These are phyloP conservation scores for Laspeyria flexula DNA, from an alignment of 2,888 invertebrate genomes.

Conservation along the genomic window DNA sequence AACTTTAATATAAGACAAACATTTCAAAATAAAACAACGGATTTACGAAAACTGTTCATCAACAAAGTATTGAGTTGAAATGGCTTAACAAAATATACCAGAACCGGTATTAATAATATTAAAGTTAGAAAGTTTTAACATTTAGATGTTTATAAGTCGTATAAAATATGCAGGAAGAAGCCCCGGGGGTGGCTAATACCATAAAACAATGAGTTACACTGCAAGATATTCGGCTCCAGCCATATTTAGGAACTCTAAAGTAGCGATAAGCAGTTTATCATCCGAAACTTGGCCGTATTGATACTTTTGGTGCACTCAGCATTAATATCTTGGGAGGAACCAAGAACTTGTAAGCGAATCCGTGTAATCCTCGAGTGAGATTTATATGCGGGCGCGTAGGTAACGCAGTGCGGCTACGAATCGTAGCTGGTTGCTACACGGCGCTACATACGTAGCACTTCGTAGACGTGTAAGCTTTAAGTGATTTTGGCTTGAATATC, in stretches of 20 bases:
- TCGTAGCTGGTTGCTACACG: slow-evolving; percentile 53
- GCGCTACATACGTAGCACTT: slow-evolving; percentile 52
- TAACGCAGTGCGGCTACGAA: slow-evolving; percentile 72
- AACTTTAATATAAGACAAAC: no score
- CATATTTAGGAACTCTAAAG: slow-evolving; percentile 45
- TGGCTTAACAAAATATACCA: background rate
- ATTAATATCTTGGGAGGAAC: slow-evolving; percentile 68
- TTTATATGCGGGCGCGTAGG: slow-evolving; percentile 73
- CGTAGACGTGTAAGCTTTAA: slow-evolving; percentile 60
- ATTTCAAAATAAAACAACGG: no score
- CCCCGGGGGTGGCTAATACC: slow-evolving; percentile 4
- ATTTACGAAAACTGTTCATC: background rate
- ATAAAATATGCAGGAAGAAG: slow-evolving; percentile 4
- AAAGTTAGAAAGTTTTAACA: slow-evolving; percentile 1
- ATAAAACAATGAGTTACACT: slow-evolving; percentile 16
- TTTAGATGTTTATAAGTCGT: background rate
- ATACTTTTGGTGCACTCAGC: slow-evolving; percentile 64
- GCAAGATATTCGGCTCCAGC: slow-evolving; percentile 14
- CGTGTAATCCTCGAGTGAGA: slow-evolving; percentile 72
- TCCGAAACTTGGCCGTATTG: slow-evolving; percentile 57
- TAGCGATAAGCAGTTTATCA: slow-evolving; percentile 53
- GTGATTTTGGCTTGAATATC: slow-evolving; percentile 55
- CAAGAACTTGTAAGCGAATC: slow-evolving; percentile 73
- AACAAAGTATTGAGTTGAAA: background rate
- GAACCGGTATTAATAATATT: background rate